Percentiles rank a stretch among this genome's conserved stretches.
These are phyloP conservation scores for Cebidichthys violaceus DNA, from an alignment of 2,113 vertebrate species.

Conservation along the genomic window DNA sequence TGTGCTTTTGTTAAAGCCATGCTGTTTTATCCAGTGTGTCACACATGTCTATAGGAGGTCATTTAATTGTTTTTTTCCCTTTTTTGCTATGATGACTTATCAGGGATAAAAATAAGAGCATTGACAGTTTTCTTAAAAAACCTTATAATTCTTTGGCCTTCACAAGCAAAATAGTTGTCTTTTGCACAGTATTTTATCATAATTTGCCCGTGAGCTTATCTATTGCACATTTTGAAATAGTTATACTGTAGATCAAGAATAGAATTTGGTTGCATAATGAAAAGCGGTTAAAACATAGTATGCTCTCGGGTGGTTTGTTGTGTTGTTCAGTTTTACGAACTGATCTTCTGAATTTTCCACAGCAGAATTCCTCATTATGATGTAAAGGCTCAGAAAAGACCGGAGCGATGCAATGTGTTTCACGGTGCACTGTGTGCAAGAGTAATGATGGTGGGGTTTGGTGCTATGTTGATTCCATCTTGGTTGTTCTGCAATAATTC, in stretches of 20 bases:
- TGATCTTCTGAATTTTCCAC: conserved; percentile 48
- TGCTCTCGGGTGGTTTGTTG: conserved; percentile 18
- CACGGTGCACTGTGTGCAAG: conserved; percentile 63
- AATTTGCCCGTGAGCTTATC: conserved; percentile 1
- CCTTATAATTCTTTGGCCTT: conserved; percentile 31
- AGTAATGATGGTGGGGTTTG: conserved; percentile 74
- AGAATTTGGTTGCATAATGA: conserved; percentile 21
- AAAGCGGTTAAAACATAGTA: conserved; percentile 15
- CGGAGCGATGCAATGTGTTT: conserved; percentile 47
- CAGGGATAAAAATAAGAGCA: conserved; percentile 39
- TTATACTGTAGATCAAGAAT: conserved; percentile 10
- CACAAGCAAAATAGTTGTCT: conserved; percentile 10
- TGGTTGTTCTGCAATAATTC: conserved; percentile 80
- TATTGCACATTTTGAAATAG: conserved; percentile 3
- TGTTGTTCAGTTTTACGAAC: conserved; percentile 53
- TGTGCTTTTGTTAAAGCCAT: conserved; percentile 31
- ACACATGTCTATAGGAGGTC: conserved; percentile 46
- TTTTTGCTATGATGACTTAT: conserved; percentile 41
- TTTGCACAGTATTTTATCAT: conserved; percentile 12
- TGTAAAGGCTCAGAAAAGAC: conserved; percentile 52
- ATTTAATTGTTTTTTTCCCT: conserved; percentile 54
- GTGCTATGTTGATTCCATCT: conserved; percentile 80
- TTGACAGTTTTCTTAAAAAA: conserved; percentile 19
- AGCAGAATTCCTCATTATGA: conserved; percentile 65
- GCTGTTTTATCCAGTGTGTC: conserved; percentile 52